A percentile compares a stretch with the other conserved stretches of the same genome.
These are phyloP conservation scores for Noctuana brunneofusca DNA, from an alignment of 2,888 invertebrate species.

Conservation along the genomic window DNA sequence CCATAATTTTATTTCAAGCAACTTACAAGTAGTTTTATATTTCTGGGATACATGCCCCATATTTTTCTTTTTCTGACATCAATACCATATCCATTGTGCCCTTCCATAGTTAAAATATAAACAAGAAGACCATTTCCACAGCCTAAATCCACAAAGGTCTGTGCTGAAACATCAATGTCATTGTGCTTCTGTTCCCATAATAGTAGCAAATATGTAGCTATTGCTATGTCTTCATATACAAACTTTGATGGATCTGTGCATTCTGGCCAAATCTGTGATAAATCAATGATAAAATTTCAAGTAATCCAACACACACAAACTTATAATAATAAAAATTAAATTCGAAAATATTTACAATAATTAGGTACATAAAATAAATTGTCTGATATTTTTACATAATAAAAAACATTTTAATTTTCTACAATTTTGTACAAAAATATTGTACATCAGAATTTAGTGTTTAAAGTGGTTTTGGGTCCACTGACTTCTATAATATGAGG, in stretches of 20 bases:
- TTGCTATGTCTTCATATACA: slow-evolving; percentile 98
- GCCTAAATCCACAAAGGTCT: slow-evolving; percentile 95
- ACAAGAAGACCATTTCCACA: slow-evolving; percentile 98
- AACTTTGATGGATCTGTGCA: slow-evolving; percentile 96
- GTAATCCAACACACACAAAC: no score
- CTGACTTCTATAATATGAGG: background rate
- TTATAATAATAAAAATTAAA: no score
- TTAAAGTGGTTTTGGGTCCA: no score
- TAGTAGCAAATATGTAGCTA: slow-evolving; percentile 92
- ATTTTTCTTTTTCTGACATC: slow-evolving; percentile 93
- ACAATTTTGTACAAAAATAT: no score
- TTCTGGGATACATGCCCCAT: slow-evolving; percentile 90
- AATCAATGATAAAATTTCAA: background rate
- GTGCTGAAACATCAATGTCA: slow-evolving; percentile 58
- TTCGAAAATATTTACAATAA: no score
- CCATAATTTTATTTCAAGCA: background rate
- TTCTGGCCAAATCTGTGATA: slow-evolving; percentile 91
- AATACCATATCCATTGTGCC: slow-evolving; percentile 91
- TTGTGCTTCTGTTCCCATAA: slow-evolving; percentile 88
- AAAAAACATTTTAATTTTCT: no score
- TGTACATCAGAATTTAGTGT: no score
- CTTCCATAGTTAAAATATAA: slow-evolving; percentile 92
- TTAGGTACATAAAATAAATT: no score
- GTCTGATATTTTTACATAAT: no score
- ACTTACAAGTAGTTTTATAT: slow-evolving; percentile 78